Base-by-base conservation (phyloP, 2,113 vertebrate species). In the Myiozetetes cayanensis region DNA sequence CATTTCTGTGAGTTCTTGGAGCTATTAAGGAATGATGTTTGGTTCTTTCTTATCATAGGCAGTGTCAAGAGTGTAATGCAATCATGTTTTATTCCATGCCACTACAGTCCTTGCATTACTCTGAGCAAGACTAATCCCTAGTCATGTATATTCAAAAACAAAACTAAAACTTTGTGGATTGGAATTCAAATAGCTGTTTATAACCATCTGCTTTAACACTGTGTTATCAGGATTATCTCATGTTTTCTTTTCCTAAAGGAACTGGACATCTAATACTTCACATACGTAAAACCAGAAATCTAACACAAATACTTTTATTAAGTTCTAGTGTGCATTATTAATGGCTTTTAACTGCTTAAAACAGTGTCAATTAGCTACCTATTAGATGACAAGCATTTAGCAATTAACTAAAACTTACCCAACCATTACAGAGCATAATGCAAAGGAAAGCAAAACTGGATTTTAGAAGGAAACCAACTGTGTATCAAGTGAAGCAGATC, bases 181-280 rank as follows among this genome's bases (percentile, higher is more conserved):
- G 0, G 28, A 87, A 75, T 33, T 30, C 17, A 31, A 3, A 44
- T 6, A 50, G 5, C 13, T 82, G 2, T 85, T 91, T 58, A 39
- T 9, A 94, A 9, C 7, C 8, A 65, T 7, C 8, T 87, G 12
- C 11, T 80, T 87, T 49, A 49, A 87, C 63, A 72, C 4, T 61
- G 12, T 0, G 0, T 37, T 76, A 44, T 66, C 4, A 43, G 7
- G 9, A 31, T 21, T 61, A 37, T 30, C 17, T 30, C 50, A 43
- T 21, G 2, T 27, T 78, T 82, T 63, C 1, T 85, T 24, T 78
- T 59, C 31, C 28, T 58, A 74, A 84, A 85, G 44, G 5, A 91
- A 23, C 4, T 33, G 30, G 21, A 33, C 11, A 25, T 2, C 61
- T 75, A 79, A 63, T 76, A 9, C 14, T 76, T 17, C 4, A 43